These are phyloP conservation scores for Amiota minor DNA, from an alignment of 2,888 invertebrate genomes.

Conservation along the genomic window DNA sequence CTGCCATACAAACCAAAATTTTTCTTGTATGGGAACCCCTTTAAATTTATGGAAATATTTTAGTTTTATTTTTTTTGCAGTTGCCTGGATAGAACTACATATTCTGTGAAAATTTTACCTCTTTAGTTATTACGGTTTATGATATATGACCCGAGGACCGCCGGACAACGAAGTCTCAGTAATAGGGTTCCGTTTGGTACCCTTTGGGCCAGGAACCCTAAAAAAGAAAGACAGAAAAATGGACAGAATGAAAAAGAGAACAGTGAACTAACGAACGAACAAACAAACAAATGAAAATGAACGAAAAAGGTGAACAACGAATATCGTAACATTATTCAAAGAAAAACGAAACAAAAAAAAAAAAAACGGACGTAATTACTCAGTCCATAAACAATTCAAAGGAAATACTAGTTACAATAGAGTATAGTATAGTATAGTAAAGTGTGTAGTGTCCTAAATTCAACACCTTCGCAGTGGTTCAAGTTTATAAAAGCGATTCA, in stretches of 20 bases:
- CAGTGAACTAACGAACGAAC: neutral
- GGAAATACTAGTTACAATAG: conserved; percentile 24
- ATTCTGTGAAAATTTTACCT: too few relatives aligned
- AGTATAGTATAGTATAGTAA: neutral
- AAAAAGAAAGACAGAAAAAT: neutral
- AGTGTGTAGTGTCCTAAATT: conserved; percentile 59
- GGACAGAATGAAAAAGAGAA: neutral
- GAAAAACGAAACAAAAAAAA: conserved; percentile 35
- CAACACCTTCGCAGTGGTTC: conserved; percentile 56
- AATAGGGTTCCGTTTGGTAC: too few relatives aligned
- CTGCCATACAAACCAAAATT: too few relatives aligned
- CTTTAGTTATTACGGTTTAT: too few relatives aligned
- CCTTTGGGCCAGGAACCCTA: too few relatives aligned
- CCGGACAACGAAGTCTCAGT: too few relatives aligned
- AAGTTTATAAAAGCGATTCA: conserved; percentile 32
- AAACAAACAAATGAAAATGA: conserved; percentile 41
- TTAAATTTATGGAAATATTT: too few relatives aligned
- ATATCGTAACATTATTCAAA: neutral
- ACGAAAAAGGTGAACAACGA: too few relatives aligned
- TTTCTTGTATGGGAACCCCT: too few relatives aligned
- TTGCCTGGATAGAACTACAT: conserved; percentile 8
- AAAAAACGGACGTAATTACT: conserved; percentile 60
- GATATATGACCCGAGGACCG: too few relatives aligned
- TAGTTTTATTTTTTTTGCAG: neutral
- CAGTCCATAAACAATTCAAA: conserved; percentile 33